Evolutionary conservation across 2,113 vertebrate species (phyloP).

Genomic region (Columbina picui): DNA sequence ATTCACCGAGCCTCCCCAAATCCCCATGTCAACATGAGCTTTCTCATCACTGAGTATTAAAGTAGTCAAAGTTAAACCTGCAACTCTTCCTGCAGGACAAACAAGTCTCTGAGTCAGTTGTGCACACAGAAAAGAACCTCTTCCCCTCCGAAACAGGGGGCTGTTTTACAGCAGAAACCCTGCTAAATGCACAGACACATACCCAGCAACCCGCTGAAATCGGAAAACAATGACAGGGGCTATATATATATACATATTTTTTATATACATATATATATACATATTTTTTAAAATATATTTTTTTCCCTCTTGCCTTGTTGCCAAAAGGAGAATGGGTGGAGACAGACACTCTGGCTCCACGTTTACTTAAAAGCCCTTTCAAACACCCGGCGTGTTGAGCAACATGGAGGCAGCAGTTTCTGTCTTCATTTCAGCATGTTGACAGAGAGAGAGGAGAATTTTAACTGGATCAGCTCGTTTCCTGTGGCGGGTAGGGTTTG

Average conservation of each 20-base stretch:
- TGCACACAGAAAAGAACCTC: background rate
- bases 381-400: background rate
- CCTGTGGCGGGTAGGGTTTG: background rate
- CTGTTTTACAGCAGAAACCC: slow-evolving; percentile 14
- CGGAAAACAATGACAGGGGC: background rate
- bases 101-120: slow-evolving; percentile 25
- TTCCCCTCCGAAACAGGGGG: background rate
- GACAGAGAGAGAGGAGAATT: slow-evolving; percentile 24
- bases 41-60: background rate
- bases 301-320: background rate
- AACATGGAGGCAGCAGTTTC: slow-evolving; percentile 46
- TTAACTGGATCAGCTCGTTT: slow-evolving; percentile 25
- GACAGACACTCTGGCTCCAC: slow-evolving; percentile 57
- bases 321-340: slow-evolving; percentile 24
- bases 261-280: background rate
- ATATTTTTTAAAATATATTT: background rate
- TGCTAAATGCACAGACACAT: background rate
- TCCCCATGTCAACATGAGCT: background rate
- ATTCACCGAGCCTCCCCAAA: background rate
- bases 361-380: slow-evolving; percentile 46
- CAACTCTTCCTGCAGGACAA: slow-evolving; percentile 42
- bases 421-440: slow-evolving; percentile 16
- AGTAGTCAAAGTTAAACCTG: slow-evolving; percentile 37
- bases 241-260: no score
- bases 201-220: background rate